phyloP scores from a whole-genome alignment of 2,888 invertebrate genomes.

The Anodontia alba region DNA sequence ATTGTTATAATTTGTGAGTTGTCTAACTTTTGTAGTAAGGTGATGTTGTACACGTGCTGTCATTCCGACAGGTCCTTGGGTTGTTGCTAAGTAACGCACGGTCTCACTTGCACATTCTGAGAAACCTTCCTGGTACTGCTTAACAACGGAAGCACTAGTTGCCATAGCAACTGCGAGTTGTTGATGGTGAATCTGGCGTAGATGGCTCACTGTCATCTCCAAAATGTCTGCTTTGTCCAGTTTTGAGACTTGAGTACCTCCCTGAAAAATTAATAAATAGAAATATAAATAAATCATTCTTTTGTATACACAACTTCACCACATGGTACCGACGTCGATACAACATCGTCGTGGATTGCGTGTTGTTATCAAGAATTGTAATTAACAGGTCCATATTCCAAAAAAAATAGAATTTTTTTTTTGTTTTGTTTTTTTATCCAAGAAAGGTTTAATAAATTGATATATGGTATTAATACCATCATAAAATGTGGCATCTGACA shows the following conservation, averaged over 20 bases:
- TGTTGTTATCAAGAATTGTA: no score
- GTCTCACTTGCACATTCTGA: constrained; percentile 54
- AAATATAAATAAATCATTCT: constrained; percentile 16
- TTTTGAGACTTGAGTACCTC: constrained; percentile 60
- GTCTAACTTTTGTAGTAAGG: constrained; percentile 23
- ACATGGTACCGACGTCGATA: not conserved
- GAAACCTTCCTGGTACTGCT: constrained; percentile 55
- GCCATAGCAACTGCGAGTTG: constrained; percentile 60
- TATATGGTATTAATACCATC: no score
- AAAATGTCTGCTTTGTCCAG: constrained; percentile 62
- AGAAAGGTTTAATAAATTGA: no score
- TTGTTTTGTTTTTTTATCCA: no score
- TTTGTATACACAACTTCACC: no score
- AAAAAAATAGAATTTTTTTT: no score
- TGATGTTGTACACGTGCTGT: constrained; percentile 36
- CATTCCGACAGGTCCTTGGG: constrained; percentile 48
- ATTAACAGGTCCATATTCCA: no score
- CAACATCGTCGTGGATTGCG: no score
- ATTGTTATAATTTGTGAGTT: constrained; percentile 8
- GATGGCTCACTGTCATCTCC: constrained; percentile 62
- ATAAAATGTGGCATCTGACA: no score
- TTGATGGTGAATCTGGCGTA: constrained; percentile 59
- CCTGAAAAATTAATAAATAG: constrained; percentile 31
- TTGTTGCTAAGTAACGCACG: constrained; percentile 52
- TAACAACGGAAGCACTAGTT: constrained; percentile 47